Conservation (phyloP, 2,888 invertebrate species). For the Mesorhabditis sp. region DNA sequence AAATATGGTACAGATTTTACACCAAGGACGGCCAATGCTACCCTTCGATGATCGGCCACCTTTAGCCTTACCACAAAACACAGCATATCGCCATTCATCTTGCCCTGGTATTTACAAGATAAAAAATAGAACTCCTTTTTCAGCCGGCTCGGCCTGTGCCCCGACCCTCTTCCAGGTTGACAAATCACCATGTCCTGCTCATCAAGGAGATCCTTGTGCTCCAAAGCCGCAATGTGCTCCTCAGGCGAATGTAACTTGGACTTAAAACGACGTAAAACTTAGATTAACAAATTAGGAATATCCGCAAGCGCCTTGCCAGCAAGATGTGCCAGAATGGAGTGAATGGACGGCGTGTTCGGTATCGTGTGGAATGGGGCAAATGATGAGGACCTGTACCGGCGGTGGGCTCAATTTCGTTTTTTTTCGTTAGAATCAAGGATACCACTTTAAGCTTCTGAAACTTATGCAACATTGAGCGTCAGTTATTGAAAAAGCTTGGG, state of each 20-base stretch:
- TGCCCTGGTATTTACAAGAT: not conserved
- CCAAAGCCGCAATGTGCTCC: slow-evolving; percentile 32
- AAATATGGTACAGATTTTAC: not conserved
- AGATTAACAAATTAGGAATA: not conserved
- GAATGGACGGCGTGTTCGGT: slow-evolving; percentile 5
- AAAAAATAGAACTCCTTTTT: slow-evolving; percentile 8
- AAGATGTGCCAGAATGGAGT: not conserved
- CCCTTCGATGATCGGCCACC: not conserved
- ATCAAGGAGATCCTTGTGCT: slow-evolving; percentile 40
- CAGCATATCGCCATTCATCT: not conserved
- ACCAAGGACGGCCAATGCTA: slow-evolving; percentile 3
- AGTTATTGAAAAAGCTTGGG: no score
- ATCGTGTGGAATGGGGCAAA: not conserved
- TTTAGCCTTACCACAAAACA: not conserved
- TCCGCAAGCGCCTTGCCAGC: not conserved
- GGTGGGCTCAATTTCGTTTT: not conserved
- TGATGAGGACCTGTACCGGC: not conserved
- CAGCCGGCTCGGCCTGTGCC: slow-evolving; percentile 27
- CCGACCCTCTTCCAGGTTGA: slow-evolving; percentile 22
- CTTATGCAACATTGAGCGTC: no score
- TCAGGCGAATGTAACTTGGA: not conserved
- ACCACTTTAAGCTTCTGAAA: no score
- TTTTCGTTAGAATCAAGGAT: no score
- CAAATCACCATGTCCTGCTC: slow-evolving; percentile 37
- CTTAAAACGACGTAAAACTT: no score